Evolutionary conservation across 2,797 vertebrate genomes (phyloP), one percentile per base, ranked within the genome.

Genomic region (Sorex maritimensis): DNA sequence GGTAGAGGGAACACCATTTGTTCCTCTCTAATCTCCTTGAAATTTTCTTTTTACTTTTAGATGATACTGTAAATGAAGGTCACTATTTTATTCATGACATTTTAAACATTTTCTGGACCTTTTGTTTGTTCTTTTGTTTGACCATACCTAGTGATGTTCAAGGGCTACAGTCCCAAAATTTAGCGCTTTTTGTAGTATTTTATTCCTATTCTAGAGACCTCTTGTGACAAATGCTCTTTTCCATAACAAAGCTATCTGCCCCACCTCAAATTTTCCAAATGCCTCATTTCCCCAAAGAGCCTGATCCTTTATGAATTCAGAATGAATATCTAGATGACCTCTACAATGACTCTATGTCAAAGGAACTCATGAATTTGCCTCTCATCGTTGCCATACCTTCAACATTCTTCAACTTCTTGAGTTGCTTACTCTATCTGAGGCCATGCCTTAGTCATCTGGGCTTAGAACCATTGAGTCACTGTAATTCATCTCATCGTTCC

Each of bases 171-270:
- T 15, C 58, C 58, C 58, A 61, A 61, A 2, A 17, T 78, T 82
- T 55, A n/a, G 23, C 46, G 41, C 65, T n/a, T 63, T 8, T 58
- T 94, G 9, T 3, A 69, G 12, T 30, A 58, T 12, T 10, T 24
- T 63, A 19, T 85, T 82, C 12, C 30, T 67, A 24, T 71, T 90
- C 44, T 61, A 77, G 13, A 10, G 86, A 67, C 21, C n/a, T 75
- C 63, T 11, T 93, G 17, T 89, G 84, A 79, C 10, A 63, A 73
- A 65, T 49, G 72, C 34, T 38, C 24, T 23, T 12, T 81, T 90
- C 24, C n/a, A 6, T 6, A 74, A 46, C 24, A 79, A 2, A 88
- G 3, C 0, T 9, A 52, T 13, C 19, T 41, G 28, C 6, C 19
- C n/a, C 0, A 26, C 23, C 3, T 13, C 38, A 69, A 34, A 8